These are phyloP conservation scores for Onychorhynchus coronatus DNA, from an alignment of 2,113 vertebrate species.

Conservation along the genomic window DNA sequence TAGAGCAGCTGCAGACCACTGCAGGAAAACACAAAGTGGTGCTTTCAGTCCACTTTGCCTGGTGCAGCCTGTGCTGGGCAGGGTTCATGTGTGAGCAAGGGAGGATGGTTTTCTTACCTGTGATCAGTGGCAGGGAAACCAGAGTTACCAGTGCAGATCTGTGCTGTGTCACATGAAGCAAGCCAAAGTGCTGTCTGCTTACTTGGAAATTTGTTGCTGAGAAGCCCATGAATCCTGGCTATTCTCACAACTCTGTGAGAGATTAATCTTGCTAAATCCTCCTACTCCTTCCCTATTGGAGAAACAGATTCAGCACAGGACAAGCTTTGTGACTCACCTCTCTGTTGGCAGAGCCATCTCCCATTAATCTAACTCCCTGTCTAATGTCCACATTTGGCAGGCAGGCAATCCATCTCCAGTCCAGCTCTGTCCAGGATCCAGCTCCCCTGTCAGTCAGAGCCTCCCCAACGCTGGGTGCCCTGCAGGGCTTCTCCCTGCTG, in stretches of 20 bases:
- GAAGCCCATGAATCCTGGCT: conserved; percentile 15
- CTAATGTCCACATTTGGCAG: conserved; percentile 42
- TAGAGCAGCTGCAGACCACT: not conserved
- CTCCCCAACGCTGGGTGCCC: not conserved
- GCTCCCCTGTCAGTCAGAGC: conserved; percentile 8
- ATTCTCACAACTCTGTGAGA: conserved; percentile 21
- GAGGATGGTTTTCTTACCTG: not conserved
- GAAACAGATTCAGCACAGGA: conserved; percentile 53
- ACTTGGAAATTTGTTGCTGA: conserved; percentile 20
- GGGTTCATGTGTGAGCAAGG: not conserved
- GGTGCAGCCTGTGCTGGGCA: not conserved
- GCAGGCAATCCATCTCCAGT: conserved; percentile 54
- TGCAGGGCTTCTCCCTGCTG: not conserved
- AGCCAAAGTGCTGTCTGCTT: not conserved
- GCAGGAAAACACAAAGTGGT: not conserved
- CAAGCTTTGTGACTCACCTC: conserved; percentile 62
- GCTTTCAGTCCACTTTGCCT: not conserved
- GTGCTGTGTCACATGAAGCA: not conserved
- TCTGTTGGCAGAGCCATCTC: conserved; percentile 52
- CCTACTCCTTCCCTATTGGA: conserved; percentile 28
- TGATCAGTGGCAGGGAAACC: not conserved
- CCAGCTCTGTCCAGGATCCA: conserved; percentile 15
- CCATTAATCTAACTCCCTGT: conserved; percentile 62
- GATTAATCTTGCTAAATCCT: conserved; percentile 56
- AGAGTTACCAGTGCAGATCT: not conserved